These are phyloP conservation scores for Cirrhinus mrigala DNA, from an alignment of 2,797 vertebrate species.

Conservation along the genomic window DNA sequence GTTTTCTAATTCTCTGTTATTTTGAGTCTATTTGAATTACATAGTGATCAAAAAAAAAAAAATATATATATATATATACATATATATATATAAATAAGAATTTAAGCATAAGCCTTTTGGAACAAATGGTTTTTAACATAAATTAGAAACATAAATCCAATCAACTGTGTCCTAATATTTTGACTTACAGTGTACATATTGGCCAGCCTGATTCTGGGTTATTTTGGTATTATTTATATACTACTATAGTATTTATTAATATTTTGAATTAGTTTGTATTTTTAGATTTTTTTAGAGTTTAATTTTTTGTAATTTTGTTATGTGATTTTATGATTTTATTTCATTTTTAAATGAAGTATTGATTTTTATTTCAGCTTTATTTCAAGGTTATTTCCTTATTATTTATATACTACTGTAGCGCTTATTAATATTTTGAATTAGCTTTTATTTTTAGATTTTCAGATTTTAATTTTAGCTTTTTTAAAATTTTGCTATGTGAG, in stretches of 20 bases:
- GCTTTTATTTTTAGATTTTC: background rate
- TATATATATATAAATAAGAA: too few relatives aligned
- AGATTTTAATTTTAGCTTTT: background rate
- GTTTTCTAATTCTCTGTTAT: background rate
- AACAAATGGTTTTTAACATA: too few relatives aligned
- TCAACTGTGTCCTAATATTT: background rate
- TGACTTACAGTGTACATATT: background rate
- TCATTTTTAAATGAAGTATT: background rate
- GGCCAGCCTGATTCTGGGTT: background rate
- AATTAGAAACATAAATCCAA: too few relatives aligned
- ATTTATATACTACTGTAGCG: too few relatives aligned
- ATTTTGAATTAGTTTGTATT: background rate
- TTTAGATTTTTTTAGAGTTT: background rate
- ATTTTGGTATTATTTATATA: background rate
- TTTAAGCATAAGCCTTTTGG: background rate
- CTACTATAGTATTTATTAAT: background rate
- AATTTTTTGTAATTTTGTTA: background rate
- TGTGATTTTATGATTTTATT: background rate
- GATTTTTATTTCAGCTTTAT: too few relatives aligned
- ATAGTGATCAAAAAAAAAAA: too few relatives aligned
- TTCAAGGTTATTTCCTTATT: too few relatives aligned
- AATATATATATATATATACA: too few relatives aligned
- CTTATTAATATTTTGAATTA: background rate
- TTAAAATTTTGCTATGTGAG: background rate
- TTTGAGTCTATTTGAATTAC: background rate